Conservation (phyloP, 2,888 invertebrate genomes). For the Harpalus rubripes region DNA sequence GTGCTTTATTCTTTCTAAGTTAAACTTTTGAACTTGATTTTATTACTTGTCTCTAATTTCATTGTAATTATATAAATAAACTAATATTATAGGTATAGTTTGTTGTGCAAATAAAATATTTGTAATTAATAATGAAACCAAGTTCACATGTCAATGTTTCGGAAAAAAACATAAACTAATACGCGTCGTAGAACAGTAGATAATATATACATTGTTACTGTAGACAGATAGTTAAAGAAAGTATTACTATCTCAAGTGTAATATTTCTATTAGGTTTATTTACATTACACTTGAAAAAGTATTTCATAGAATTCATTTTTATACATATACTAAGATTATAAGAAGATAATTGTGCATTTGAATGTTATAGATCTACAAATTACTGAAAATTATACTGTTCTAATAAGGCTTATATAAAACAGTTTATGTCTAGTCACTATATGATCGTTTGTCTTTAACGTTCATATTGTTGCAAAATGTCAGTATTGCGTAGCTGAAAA, state of each 20-base stretch:
- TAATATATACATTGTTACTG: constrained; percentile 29
- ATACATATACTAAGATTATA: constrained; percentile 14
- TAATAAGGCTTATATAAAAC: constrained; percentile 46
- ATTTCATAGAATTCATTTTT: constrained; percentile 9
- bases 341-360: constrained; percentile 24
- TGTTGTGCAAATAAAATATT: background rate
- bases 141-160: constrained; percentile 63
- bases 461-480: constrained; percentile 5
- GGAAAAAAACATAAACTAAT: constrained; percentile 29
- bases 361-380: constrained; percentile 48
- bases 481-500: constrained; percentile 27
- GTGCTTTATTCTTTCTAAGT: constrained; percentile 67
- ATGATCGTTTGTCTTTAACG: constrained; percentile 9
- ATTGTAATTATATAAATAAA: constrained; percentile 36
- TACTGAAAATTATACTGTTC: constrained; percentile 29
- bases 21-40: constrained; percentile 64
- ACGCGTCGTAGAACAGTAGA: constrained; percentile 24
- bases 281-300: constrained; percentile 34
- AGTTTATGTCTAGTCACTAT: constrained; percentile 5
- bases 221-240: background rate
- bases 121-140: constrained; percentile 21
- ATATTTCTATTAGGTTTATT: constrained; percentile 2
- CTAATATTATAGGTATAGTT: constrained; percentile 41
- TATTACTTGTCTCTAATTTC: constrained; percentile 54
- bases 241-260: constrained; percentile 8